Evolutionary conservation across 2,113 vertebrate genomes (phyloP).

Genomic region (Lontra canadensis): DNA sequence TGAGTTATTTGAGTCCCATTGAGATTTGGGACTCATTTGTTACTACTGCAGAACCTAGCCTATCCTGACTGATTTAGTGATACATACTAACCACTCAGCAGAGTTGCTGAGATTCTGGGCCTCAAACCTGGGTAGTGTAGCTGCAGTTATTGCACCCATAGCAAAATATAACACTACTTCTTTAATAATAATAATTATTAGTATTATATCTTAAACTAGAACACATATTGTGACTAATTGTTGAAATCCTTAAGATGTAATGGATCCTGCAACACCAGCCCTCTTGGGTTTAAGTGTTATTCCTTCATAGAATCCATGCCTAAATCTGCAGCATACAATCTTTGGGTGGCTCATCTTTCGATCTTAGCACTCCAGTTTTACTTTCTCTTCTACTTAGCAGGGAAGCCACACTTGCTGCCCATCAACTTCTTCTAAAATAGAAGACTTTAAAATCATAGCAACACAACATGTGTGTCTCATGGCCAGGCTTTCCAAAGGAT

Average conservation of each 20-base stretch:
- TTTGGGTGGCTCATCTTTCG: background rate
- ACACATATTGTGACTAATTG: too few species aligned
- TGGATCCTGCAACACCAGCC: background rate
- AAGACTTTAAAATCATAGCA: background rate
- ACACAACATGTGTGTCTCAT: background rate
- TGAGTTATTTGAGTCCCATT: too few species aligned
- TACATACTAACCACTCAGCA: background rate
- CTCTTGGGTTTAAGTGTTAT: background rate
- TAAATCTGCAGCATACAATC: background rate
- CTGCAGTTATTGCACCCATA: background rate
- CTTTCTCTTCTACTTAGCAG: background rate
- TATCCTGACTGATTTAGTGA: background rate
- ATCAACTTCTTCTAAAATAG: background rate
- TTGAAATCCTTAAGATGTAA: background rate
- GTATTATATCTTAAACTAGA: background rate
- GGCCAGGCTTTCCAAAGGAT: background rate
- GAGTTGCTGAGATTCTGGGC: background rate
- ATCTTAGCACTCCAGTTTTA: background rate
- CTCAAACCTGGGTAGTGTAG: background rate
- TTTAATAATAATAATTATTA: background rate
- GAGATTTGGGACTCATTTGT: background rate
- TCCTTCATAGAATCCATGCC: background rate
- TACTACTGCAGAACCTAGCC: background rate
- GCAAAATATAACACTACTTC: background rate
- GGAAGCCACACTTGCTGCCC: background rate